Base-by-base conservation (phyloP, 2,888 invertebrate genomes). In the Melolontha melolontha region DNA sequence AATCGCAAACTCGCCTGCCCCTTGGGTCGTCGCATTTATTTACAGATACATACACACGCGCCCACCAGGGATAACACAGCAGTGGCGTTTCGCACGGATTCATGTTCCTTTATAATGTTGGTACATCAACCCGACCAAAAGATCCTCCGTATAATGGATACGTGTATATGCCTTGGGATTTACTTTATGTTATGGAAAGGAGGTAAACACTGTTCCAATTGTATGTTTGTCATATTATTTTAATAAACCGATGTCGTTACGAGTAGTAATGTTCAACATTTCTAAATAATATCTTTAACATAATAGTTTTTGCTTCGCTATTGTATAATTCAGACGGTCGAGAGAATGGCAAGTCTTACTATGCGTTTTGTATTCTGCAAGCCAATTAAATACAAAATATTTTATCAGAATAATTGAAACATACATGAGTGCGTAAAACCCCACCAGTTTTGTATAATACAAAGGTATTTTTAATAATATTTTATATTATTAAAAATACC, bases 31-130 rank as follows among this genome's bases (percentile, higher is more conserved):
- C 44, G 27, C 44, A 44, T 44, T 59, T 59, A 59, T 59, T 59
- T 59, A 59, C 44, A 17, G 22, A 27, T 6, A 29, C 40, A 59
- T 44, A 59, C 59, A 59, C 34, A 34, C 34, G 10, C 34, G 10
- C 34, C 1, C 34, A 8, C 34, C 10, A 2, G 34, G 6, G 34
- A 10, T 1, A 34, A 6, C 34, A 59, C 44, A 44, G 59, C 12
- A 34, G 12, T 42, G 44, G 59, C 44, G 42, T 59, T 34, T 27
- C 29, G 44, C 44, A 47, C 59, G 59, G 59, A 59, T 59, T 59
- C 59, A 34, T 59, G 44, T 59, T 27, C 44, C 44, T 44, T 59
- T 59, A 59, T 59, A 44, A 59, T 29, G 44, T 59, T 59, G 44
- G 59, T 44, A 44, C 44, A 27, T 12, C 44, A 27, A 44, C 44